Conservation (phyloP, 30 jellyfish, hydroid and myxozoan genomes). For the Rhopilema esculentum region DNA sequence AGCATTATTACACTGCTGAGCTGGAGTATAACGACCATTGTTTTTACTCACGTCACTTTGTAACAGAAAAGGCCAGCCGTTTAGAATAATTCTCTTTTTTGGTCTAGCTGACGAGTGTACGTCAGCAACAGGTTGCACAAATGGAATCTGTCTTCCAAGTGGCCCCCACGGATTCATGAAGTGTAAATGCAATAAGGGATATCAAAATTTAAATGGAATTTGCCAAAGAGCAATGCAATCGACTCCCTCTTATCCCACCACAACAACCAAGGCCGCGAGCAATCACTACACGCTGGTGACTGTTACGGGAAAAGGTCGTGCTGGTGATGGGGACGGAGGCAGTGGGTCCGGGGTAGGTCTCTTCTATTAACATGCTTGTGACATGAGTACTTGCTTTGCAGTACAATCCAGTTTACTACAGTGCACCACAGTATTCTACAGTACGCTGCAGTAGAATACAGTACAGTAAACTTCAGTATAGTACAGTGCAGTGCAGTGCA, state of each 20-base stretch:
- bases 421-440: too few relatives aligned
- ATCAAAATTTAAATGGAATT: slow-evolving; percentile 28
- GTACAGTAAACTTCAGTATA: too few relatives aligned
- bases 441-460: too few relatives aligned
- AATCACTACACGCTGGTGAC: not conserved
- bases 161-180: slow-evolving; percentile 45
- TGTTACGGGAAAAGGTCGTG: slow-evolving; percentile 30
- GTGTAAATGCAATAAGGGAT: slow-evolving; percentile 71
- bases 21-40: too few relatives aligned
- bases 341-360: slow-evolving; percentile 22
- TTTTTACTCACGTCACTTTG: too few relatives aligned
- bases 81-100: not conserved
- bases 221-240: not conserved
- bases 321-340: slow-evolving; percentile 55
- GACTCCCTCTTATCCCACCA: not conserved
- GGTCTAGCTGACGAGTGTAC: slow-evolving; percentile 70
- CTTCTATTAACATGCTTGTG: not conserved
- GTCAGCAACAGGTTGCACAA: slow-evolving; percentile 69
- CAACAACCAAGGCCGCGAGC: not conserved
- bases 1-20: too few relatives aligned
- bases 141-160: slow-evolving; percentile 55
- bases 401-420: too few relatives aligned
- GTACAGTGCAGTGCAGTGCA: too few relatives aligned
- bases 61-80: too few relatives aligned
- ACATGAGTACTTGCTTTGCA: too few relatives aligned